Percentiles rank a stretch among this genome's conserved stretches.
phyloP scores from a whole-genome alignment of 2,113 vertebrate genomes.

The Cettia cetti region DNA sequence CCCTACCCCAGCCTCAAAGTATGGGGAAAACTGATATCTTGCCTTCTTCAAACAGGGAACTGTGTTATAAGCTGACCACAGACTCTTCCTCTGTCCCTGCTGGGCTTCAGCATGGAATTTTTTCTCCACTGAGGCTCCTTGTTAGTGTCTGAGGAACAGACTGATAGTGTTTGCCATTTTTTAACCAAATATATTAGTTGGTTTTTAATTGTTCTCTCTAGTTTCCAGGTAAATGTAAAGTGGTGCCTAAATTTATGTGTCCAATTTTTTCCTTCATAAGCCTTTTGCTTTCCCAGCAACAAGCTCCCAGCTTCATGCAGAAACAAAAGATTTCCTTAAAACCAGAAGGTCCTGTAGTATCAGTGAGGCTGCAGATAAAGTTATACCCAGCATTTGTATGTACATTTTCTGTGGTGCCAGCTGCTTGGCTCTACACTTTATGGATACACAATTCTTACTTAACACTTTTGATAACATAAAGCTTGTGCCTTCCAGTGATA shows the following conservation, averaged over 20 bases:
- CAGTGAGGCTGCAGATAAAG: neutral
- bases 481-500: neutral
- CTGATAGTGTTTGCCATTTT: neutral
- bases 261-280: neutral
- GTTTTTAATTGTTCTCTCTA: neutral
- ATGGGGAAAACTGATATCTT: neutral
- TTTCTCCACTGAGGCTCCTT: neutral
- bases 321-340: neutral
- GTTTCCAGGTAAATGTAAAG: neutral
- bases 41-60: neutral
- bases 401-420: neutral
- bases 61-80: neutral
- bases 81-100: rapidly evolving
- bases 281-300: neutral
- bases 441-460: neutral
- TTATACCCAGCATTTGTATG: neutral
- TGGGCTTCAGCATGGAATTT: neutral
- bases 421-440: neutral
- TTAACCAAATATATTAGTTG: neutral
- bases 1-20: neutral
- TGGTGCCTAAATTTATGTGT: neutral
- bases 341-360: neutral
- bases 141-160: neutral
- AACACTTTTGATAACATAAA: neutral
- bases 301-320: neutral